Evolutionary conservation across 23 tunicate species (phyloP).

Genomic region (Pegea sp.): DNA sequence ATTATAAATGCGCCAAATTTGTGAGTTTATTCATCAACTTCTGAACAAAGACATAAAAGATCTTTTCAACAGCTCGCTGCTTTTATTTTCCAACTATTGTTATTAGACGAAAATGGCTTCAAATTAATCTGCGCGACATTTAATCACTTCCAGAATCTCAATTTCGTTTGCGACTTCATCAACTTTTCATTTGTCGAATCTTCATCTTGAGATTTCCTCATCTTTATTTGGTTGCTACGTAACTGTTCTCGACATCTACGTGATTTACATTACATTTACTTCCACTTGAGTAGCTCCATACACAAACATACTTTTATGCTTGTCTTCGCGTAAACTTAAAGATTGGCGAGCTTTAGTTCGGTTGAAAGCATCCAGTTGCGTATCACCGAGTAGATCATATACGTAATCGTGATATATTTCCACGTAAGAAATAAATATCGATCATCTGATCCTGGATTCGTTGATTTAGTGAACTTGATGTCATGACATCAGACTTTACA

Average conservation of each 20-base stretch:
- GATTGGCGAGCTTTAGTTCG: background rate
- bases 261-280: background rate
- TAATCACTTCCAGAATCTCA: too few relatives aligned
- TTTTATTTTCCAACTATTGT: too few relatives aligned
- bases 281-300: background rate
- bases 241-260: conserved; percentile 4
- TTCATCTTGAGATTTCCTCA: too few relatives aligned
- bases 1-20: too few relatives aligned
- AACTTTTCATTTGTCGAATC: conserved; percentile 9
- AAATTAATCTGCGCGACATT: too few relatives aligned
- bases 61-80: too few relatives aligned
- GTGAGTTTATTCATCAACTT: too few relatives aligned
- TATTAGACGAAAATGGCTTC: too few relatives aligned
- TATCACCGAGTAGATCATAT: conserved; percentile 5
- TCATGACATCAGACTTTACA: conserved; percentile 67
- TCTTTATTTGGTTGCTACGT: conserved; percentile 2
- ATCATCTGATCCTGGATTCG: conserved; percentile 10
- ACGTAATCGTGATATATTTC: conserved; percentile 4
- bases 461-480: conserved; percentile 34
- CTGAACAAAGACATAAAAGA: too few relatives aligned
- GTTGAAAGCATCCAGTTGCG: background rate
- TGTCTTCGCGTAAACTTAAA: background rate
- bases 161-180: conserved; percentile 20
- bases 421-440: conserved; percentile 3
- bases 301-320: background rate